phyloP scores from a whole-genome alignment of 2,888 invertebrate genomes.

The Eurois occulta region DNA sequence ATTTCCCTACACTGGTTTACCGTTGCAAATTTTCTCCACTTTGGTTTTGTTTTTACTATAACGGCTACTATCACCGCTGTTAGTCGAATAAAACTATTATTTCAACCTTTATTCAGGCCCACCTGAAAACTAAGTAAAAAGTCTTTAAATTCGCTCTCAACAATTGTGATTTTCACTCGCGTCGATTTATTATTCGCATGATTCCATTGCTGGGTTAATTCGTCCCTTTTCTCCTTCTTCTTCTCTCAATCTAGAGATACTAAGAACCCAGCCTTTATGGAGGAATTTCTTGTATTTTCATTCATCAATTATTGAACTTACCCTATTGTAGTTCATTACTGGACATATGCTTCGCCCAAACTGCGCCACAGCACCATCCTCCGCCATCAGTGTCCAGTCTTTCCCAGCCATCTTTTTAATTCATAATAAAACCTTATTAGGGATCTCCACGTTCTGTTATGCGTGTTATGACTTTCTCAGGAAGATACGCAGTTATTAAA shows the following conservation, averaged over 20 bases:
- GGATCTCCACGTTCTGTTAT: conserved; percentile 11
- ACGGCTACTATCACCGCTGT: not conserved
- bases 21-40: not conserved
- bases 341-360: not conserved
- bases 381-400: too few relatives aligned
- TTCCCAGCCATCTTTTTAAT: not conserved
- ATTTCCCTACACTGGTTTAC: not conserved
- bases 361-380: not conserved
- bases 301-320: not conserved
- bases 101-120: too few relatives aligned
- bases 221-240: too few relatives aligned
- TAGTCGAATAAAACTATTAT: not conserved
- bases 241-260: not conserved
- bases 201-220: not conserved
- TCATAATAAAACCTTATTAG: conserved; percentile 21
- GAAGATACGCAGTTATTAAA: conserved; percentile 39
- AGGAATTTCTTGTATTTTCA: not conserved
- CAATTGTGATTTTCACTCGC: not conserved
- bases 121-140: not conserved
- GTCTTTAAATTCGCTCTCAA: not conserved
- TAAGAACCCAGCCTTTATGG: not conserved
- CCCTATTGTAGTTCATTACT: not conserved
- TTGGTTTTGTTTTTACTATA: not conserved
- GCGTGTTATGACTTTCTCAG: conserved; percentile 47
- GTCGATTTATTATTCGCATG: not conserved